Conservation (phyloP, 2,888 invertebrate genomes). For the Microplitis manilae region DNA sequence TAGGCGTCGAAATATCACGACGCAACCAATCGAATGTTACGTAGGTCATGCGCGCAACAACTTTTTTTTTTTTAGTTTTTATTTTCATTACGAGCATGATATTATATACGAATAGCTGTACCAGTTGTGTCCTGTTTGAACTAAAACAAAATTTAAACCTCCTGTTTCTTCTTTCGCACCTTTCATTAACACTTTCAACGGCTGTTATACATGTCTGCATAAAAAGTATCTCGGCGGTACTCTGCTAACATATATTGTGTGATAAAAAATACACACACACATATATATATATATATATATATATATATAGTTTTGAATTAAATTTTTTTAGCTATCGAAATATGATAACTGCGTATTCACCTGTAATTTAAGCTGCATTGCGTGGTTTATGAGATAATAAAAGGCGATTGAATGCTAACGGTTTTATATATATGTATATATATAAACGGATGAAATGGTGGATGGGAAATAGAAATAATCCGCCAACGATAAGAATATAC, state of each 20-base stretch:
- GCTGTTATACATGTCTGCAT: not conserved
- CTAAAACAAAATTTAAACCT: not conserved
- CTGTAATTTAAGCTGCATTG: not conserved
- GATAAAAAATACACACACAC: too few relatives aligned
- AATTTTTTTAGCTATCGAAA: not conserved
- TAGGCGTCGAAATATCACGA: slow-evolving; percentile 58
- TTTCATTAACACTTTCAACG: not conserved
- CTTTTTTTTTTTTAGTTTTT: not conserved
- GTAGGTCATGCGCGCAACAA: slow-evolving; percentile 56
- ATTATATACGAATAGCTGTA: not conserved
- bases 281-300: too few relatives aligned
- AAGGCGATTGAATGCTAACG: not conserved
- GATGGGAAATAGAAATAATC: slow-evolving; percentile 24
- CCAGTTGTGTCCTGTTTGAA: not conserved
- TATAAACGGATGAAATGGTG: slow-evolving; percentile 5
- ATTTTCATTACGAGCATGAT: not conserved
- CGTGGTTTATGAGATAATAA: not conserved
- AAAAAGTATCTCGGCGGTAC: not conserved
- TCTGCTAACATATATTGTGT: too few relatives aligned
- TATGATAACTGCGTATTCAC: not conserved
- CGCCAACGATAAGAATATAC: slow-evolving; percentile 55
- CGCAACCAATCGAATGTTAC: slow-evolving; percentile 60
- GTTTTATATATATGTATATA: slow-evolving; percentile 8
- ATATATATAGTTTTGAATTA: not conserved
- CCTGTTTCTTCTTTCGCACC: not conserved